Base-by-base conservation (phyloP, 1,140 invertebrate species). In the Drosophila kepulauana region DNA sequence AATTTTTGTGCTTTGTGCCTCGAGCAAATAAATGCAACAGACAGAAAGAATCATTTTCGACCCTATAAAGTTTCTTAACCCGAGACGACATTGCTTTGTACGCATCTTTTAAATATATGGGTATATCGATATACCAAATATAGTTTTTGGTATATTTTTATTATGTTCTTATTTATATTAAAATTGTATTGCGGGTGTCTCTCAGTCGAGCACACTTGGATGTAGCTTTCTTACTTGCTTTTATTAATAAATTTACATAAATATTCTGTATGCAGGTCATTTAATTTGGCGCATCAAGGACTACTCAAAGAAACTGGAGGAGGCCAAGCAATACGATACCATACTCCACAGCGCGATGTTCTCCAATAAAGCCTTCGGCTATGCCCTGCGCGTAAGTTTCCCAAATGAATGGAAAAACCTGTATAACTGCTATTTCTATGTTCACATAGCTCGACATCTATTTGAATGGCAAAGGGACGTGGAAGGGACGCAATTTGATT, bases 381-480 rank as follows among this genome's bases (percentile, higher is more conserved):
- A 96, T 87, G 95, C 95, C 1, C 75, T 96, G 10, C 94, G 95
- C 91, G 95, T 95, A 93, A 93, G 87, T 91, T 25, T 25, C 20
- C 20, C 20, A 25, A 25, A 25, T 25, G 3, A 25, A 25, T 25
- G 20, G 20, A 25, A 25, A 3, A 25, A 25, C 20, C 20, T 25
- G 20, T 25, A 4, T 25, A 25, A 25, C 20, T 25, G 3, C 41
- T 43, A 13, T 5, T 13, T 5, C 5, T 35, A 35, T 10, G n/a
- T n/a, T 43, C 41, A 3, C n/a, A n/a, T 3, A 95, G 95, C 92
- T 96, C 20, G 94, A 96, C 71, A 89, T 96, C 3, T 94, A 94
- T 82, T 78, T 96, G 15, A 96, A 96, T 78, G 96, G 96, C 6
- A 94, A 95, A 33, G 95, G 95, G 4, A 95, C 95, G 66, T 96